Percentiles rank a stretch among this genome's conserved stretches.
These are phyloP conservation scores for Sigmodon hispidus DNA, from an alignment of 2,113 vertebrate species.

Conservation along the genomic window DNA sequence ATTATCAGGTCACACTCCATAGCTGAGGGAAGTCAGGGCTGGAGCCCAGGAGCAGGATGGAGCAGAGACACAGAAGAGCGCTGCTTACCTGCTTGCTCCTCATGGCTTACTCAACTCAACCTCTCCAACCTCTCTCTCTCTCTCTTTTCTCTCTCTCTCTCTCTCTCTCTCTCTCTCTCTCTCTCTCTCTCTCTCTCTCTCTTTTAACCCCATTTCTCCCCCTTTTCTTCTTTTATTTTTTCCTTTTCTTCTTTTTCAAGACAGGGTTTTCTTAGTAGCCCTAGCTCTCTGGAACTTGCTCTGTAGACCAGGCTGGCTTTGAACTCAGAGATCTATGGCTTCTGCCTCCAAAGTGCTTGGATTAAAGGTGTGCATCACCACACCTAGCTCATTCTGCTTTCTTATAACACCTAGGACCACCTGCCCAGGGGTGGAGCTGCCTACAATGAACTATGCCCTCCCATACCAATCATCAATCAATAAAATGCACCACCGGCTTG, in stretches of 20 bases:
- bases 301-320: not conserved
- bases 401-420: not conserved
- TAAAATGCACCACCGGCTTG: not conserved
- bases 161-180: too few species aligned
- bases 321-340: not conserved
- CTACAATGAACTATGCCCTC: not conserved
- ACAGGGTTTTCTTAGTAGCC: not conserved
- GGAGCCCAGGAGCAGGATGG: not conserved
- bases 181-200: too few species aligned
- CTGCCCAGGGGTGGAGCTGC: not conserved
- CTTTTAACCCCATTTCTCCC: too few species aligned
- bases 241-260: too few species aligned
- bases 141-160: too few species aligned
- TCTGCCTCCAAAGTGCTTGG: not conserved
- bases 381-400: not conserved
- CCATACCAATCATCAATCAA: not conserved
- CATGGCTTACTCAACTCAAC: not conserved
- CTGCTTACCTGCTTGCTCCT: not conserved
- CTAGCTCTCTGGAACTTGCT: not conserved
- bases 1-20: not conserved
- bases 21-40: not conserved
- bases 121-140: too few species aligned
- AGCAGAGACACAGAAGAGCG: not conserved
- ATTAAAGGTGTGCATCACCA: not conserved
- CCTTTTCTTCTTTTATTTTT: too few species aligned